Evolutionary conservation across 2,113 vertebrate species (phyloP).

Genomic region (Colius striatus): DNA sequence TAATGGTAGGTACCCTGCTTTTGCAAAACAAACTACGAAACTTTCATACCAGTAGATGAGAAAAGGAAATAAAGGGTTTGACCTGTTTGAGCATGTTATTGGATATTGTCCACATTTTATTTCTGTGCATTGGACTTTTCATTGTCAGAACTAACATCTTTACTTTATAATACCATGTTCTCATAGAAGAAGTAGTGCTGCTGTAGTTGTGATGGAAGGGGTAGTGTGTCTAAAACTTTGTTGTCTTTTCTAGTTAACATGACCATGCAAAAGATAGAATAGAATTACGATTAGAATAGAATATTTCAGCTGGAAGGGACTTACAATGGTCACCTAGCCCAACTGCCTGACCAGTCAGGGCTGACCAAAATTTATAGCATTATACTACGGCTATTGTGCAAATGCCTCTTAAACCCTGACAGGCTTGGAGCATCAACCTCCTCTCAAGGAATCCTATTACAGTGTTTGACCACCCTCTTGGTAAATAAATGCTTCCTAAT

Average conservation of each 20-base stretch:
- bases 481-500: not conserved
- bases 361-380: not conserved
- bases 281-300: not conserved
- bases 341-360: not conserved
- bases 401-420: not conserved
- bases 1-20: not conserved
- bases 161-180: not conserved
- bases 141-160: not conserved
- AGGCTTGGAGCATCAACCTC: not conserved
- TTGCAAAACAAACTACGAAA: not conserved
- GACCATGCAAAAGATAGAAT: not conserved
- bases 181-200: not conserved
- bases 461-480: not conserved
- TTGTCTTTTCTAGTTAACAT: not conserved
- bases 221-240: not conserved
- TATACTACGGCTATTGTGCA: not conserved
- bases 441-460: not conserved
- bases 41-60: not conserved
- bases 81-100: not conserved
- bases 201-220: not conserved
- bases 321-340: not conserved
- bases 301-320: not conserved
- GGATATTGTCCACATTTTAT: not conserved
- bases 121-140: not conserved
- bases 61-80: not conserved